Evolutionary conservation across 2,113 vertebrate species (phyloP).

Genomic region (Dromaius novaehollandiae): DNA sequence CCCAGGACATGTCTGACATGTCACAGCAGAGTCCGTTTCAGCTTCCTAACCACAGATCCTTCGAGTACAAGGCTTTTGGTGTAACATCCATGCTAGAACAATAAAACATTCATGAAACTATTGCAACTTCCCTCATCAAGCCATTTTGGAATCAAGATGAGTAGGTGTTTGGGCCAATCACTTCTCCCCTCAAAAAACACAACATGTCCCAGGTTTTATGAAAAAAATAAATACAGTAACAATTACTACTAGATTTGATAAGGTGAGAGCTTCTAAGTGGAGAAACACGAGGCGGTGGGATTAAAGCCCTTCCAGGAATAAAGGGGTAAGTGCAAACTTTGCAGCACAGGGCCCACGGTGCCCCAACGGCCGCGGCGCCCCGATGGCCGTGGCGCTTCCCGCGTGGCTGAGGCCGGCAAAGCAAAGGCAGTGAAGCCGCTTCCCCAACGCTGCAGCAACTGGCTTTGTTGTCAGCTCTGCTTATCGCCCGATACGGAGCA

Average conservation of each 20-base stretch:
- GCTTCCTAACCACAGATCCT: neutral
- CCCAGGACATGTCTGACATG: neutral
- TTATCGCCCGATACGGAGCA: neutral
- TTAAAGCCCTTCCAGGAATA: neutral
- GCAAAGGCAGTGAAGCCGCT: neutral
- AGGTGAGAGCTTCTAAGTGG: neutral
- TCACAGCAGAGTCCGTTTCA: neutral
- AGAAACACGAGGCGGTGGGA: neutral
- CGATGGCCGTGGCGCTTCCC: too few species aligned
- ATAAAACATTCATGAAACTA: neutral
- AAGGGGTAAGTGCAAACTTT: neutral
- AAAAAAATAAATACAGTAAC: neutral
- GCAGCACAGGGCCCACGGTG: too few species aligned
- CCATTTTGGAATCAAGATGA: neutral
- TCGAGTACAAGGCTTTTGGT: neutral
- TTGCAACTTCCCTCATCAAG: neutral
- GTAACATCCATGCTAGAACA: neutral
- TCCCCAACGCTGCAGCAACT: fast-evolving
- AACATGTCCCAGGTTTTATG: neutral
- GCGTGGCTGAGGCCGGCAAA: neutral
- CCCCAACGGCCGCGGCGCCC: too few species aligned
- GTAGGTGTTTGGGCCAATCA: neutral
- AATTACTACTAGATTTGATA: neutral
- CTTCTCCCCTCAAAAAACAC: neutral
- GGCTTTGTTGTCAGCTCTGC: fast-evolving